Evolutionary conservation across 1,140 invertebrate genomes (phyloP).

Genomic region (Phthorimaea operculella): DNA sequence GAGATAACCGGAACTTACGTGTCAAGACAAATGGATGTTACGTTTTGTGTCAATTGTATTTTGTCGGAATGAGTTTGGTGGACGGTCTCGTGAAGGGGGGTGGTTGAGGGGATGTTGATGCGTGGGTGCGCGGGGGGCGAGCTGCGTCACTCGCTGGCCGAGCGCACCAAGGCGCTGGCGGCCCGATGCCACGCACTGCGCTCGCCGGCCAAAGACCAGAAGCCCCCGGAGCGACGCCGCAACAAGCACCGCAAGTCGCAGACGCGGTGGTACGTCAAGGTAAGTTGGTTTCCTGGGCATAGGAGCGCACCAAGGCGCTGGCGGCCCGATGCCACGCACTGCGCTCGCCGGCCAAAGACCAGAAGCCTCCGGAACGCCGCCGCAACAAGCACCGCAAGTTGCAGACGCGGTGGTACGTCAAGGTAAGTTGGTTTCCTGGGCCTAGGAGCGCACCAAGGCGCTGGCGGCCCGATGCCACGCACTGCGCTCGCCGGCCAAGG

Average conservation of each 20-base stretch:
- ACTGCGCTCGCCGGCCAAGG: slow-evolving; percentile 48
- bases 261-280: slow-evolving; percentile 62
- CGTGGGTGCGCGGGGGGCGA: slow-evolving; percentile 53
- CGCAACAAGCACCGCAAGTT: slow-evolving; percentile 50
- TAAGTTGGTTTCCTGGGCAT: slow-evolving; percentile 37
- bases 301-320: slow-evolving; percentile 57
- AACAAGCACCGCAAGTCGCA: slow-evolving; percentile 53
- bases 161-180: slow-evolving; percentile 58
- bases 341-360: slow-evolving; percentile 47
- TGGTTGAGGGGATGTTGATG: slow-evolving; percentile 50
- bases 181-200: slow-evolving; percentile 53
- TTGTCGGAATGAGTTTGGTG: slow-evolving; percentile 2
- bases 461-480: slow-evolving; percentile 55
- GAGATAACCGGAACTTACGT: too few relatives aligned
- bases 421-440: slow-evolving; percentile 43
- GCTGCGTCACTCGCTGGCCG: slow-evolving; percentile 55
- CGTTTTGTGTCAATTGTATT: too few relatives aligned
- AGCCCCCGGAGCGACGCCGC: slow-evolving; percentile 42
- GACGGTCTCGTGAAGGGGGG: slow-evolving; percentile 17
- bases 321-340: slow-evolving; percentile 54
- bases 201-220: slow-evolving; percentile 46
- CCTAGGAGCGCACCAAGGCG: slow-evolving; percentile 57
- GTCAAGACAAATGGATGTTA: too few relatives aligned
- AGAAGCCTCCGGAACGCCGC: slow-evolving; percentile 43
- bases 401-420: slow-evolving; percentile 60